Conservation (phyloP, 2,888 invertebrate species). For the Patella pellucida region DNA sequence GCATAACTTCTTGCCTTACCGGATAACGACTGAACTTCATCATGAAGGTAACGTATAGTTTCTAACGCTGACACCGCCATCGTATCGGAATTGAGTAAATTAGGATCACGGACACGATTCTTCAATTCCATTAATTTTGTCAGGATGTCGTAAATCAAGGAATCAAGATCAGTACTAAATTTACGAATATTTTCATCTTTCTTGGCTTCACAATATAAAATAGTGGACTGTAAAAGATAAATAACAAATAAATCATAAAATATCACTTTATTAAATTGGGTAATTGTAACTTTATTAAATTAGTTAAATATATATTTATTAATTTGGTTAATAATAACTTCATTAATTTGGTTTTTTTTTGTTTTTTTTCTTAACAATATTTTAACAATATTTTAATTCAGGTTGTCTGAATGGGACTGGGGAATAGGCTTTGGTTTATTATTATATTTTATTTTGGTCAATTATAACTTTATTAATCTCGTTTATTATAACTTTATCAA, state of each 20-base stretch:
- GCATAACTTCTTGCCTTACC: slow-evolving; percentile 68
- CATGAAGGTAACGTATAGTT: slow-evolving; percentile 61
- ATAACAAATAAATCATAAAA: slow-evolving; percentile 5
- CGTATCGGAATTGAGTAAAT: slow-evolving; percentile 65
- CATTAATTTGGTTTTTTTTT: too few relatives aligned
- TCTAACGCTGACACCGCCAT: slow-evolving; percentile 66
- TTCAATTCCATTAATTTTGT: slow-evolving; percentile 64
- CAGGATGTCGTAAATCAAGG: slow-evolving; percentile 62
- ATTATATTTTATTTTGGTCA: neutral
- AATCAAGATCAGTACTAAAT: slow-evolving; percentile 67
- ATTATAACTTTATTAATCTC: too few relatives aligned
- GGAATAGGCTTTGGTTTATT: neutral
- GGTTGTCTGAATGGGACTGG: too few relatives aligned
- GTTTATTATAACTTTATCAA: too few relatives aligned
- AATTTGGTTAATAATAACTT: neutral
- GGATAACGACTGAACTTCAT: slow-evolving; percentile 64
- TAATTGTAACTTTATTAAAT: too few relatives aligned
- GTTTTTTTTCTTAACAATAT: too few relatives aligned
- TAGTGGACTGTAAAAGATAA: slow-evolving; percentile 57
- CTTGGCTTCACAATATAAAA: slow-evolving; percentile 70
- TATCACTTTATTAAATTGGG: too few relatives aligned
- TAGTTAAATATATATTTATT: neutral
- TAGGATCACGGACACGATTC: slow-evolving; percentile 64
- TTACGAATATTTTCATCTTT: slow-evolving; percentile 71
- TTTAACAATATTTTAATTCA: too few relatives aligned